Conservation (phyloP, 2,113 vertebrate genomes). For the Amazona vittata region DNA sequence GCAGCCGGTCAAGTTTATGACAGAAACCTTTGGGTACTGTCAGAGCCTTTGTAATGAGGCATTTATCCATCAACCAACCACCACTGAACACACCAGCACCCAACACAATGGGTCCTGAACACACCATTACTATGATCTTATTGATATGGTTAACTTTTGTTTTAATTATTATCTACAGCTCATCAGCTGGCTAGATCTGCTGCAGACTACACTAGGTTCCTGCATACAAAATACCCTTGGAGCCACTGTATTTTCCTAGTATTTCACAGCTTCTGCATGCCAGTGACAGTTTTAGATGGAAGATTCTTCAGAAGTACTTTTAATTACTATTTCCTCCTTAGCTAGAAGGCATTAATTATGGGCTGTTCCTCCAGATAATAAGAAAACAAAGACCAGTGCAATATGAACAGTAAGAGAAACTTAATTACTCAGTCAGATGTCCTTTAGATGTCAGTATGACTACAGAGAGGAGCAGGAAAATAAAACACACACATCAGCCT, state of each 20-base stretch:
- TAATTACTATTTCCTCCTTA: slow-evolving; percentile 43
- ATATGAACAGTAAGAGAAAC: slow-evolving; percentile 22
- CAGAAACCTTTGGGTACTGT: background rate
- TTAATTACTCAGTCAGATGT: slow-evolving; percentile 50
- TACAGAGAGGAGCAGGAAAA: slow-evolving; percentile 26
- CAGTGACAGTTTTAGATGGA: background rate
- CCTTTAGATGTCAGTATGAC: slow-evolving; percentile 58
- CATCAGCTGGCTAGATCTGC: background rate
- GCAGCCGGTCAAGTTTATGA: background rate
- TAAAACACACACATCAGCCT: background rate
- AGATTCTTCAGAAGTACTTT: background rate
- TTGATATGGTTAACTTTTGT: background rate
- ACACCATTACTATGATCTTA: background rate
- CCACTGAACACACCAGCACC: background rate
- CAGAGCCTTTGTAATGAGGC: background rate
- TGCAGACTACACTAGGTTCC: background rate
- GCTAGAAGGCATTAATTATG: slow-evolving; percentile 8
- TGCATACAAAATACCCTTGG: background rate
- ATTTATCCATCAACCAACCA: background rate
- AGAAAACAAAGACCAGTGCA: slow-evolving; percentile 23
- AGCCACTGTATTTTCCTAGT: background rate
- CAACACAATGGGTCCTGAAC: background rate
- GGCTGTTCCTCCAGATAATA: slow-evolving; percentile 4
- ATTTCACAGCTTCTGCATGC: background rate
- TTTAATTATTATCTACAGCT: background rate